Evolutionary conservation across 2,113 vertebrate species (phyloP), one percentile per base, ranked within the genome.

Genomic region (Platichthys stellatus): DNA sequence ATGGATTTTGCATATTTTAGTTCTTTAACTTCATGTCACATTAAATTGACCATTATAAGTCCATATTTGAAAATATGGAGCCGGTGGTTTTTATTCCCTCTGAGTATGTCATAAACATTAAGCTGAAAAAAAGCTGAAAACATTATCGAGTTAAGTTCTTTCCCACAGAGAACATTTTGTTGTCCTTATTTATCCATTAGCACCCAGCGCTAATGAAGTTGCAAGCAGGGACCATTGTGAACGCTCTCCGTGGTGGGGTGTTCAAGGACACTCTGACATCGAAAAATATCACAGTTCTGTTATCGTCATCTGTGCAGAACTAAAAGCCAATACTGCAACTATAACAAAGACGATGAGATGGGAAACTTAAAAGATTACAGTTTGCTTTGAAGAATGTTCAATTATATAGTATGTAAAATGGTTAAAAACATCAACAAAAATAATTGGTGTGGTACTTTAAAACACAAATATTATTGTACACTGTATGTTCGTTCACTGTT

Each of bases 181-280:
- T 43, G 28, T 64, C 28, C 53, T 65, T 69, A 56, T 65, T 63
- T 61, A 2, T 64, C 24, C 57, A 77, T 74, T 66, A 61, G 62
- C 56, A 47, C 6, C 24, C 15, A 35, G 47, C 20, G 2, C 18
- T 71, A 54, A 63, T 67, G 38, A 62, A 58, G 51, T 11, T 60
- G 59, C 60, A 18, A 47, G 53, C 63, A 69, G 69, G 18, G 64
- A 54, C 47, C 45, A 66, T 51, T 66, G 31, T 54, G n/a, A 54
- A 60, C 54, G 58, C 72, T 59, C 31, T 31, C 31, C 45, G 5
- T 20, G 43, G 45, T 68, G 58, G 0, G 23, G 63, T 21, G 35
- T 81, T 76, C 60, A 70, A 73, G 64, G 82, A 71, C 65, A 69
- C 28, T 17, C 31, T 51, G 76, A 51, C 57, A 71, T 31, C 5